Conservation (phyloP, 2,797 vertebrate species). For the Enteromius treurensis region DNA sequence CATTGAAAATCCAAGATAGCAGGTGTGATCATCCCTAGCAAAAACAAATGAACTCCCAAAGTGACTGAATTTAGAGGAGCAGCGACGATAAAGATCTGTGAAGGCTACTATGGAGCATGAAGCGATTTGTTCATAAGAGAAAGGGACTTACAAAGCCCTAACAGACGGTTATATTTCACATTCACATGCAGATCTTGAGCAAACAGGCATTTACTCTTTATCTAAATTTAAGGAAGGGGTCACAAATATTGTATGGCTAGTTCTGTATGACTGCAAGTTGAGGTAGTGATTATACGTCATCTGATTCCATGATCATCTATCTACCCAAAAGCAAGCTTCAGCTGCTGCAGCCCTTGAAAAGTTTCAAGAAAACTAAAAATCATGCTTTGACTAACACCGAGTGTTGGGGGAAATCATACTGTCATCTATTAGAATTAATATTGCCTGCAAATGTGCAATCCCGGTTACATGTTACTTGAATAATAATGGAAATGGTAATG, state of each 20-base stretch:
- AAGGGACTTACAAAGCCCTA: background rate
- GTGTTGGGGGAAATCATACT: background rate
- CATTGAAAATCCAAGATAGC: background rate
- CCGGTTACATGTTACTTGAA: too few species aligned
- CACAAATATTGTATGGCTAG: background rate
- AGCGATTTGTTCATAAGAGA: background rate
- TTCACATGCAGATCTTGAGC: background rate
- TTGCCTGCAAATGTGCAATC: background rate
- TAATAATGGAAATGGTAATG: background rate
- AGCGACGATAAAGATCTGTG: background rate
- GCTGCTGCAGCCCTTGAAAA: background rate
- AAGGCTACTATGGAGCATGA: background rate
- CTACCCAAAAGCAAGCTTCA: background rate
- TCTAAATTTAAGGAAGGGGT: background rate
- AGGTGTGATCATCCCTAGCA: conserved; percentile 10
- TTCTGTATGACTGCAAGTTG: background rate
- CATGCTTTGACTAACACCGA: background rate
- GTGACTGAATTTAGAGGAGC: background rate
- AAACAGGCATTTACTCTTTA: background rate
- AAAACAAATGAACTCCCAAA: background rate
- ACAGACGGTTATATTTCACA: conserved; percentile 3
- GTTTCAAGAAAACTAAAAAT: conserved; percentile 9
- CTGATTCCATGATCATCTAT: background rate
- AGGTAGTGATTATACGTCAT: background rate
- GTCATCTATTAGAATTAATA: background rate